phyloP scores from a whole-genome alignment of 2,888 invertebrate species.

The Geotrupes spiniger region DNA sequence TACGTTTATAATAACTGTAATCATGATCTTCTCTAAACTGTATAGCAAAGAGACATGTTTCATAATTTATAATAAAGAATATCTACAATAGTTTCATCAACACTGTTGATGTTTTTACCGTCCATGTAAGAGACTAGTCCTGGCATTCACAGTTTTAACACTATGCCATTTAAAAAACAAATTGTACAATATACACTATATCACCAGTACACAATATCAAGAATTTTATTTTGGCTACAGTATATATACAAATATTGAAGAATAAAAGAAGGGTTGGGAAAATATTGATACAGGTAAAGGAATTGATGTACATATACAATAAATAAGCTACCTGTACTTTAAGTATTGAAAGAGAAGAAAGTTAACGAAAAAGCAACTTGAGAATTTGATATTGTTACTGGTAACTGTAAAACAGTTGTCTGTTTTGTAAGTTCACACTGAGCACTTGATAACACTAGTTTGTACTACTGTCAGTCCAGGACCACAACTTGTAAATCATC shows the following conservation, averaged over 20 bases:
- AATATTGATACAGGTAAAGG: conserved; percentile 9
- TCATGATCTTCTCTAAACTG: conserved; percentile 34
- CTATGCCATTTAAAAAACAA: conserved; percentile 38
- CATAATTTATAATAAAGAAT: conserved; percentile 39
- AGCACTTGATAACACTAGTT: conserved; percentile 36
- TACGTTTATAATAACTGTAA: conserved; percentile 49
- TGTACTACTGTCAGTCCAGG: conserved; percentile 64
- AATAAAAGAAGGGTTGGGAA: no score
- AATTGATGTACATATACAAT: conserved; percentile 20
- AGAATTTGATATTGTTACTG: conserved; percentile 36
- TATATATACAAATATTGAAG: conserved; percentile 14
- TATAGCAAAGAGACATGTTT: conserved; percentile 39
- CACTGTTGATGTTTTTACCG: conserved; percentile 30
- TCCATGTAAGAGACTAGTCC: conserved; percentile 33
- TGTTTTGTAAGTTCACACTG: conserved; percentile 32
- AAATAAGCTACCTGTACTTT: conserved; percentile 19
- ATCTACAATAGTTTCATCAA: conserved; percentile 40
- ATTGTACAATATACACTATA: conserved; percentile 37
- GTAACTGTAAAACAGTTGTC: conserved; percentile 25
- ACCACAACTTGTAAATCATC: conserved; percentile 66
- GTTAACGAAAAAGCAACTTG: conserved; percentile 8
- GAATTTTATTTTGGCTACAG: conserved; percentile 13
- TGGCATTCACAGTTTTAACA: conserved; percentile 33
- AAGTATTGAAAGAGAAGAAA: conserved; percentile 15
- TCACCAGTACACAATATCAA: conserved; percentile 26